A percentile compares a stretch with the other conserved stretches of the same genome.
phyloP scores from a whole-genome alignment of 2,113 vertebrate species.

The Mirza zaza region DNA sequence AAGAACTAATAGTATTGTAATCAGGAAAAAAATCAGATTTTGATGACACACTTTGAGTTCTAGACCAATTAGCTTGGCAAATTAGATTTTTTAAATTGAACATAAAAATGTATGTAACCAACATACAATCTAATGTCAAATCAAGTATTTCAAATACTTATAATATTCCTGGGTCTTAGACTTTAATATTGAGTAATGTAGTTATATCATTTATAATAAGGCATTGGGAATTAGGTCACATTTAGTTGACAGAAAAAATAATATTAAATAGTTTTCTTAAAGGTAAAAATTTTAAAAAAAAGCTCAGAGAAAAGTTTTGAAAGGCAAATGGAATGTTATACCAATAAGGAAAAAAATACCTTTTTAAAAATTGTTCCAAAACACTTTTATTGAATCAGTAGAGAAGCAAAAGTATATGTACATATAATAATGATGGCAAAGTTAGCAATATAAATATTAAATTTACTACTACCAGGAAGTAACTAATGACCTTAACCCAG shows the following conservation, averaged over 20 bases:
- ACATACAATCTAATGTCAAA: background rate
- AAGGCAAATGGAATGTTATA: background rate
- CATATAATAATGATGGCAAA: background rate
- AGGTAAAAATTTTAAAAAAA: background rate
- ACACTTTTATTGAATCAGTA: constrained; percentile 4
- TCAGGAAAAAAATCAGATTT: accelerated
- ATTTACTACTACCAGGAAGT: background rate
- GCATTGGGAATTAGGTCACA: background rate
- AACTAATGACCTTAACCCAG: background rate
- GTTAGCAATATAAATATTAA: constrained; percentile 26
- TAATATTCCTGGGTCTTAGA: background rate
- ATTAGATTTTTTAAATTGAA: background rate
- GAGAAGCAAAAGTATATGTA: background rate
- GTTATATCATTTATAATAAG: background rate
- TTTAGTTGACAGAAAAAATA: background rate
- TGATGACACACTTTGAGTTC: background rate
- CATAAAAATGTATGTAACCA: background rate
- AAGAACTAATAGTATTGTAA: background rate
- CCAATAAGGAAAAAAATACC: background rate
- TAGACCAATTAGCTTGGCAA: background rate
- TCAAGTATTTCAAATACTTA: background rate
- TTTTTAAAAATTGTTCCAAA: background rate
- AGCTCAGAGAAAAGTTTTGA: background rate
- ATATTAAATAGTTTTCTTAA: background rate
- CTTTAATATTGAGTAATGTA: background rate